Evolutionary conservation across 2,797 vertebrate species (phyloP), one percentile per base, ranked within the genome.

Genomic region (Hybognathus amarus): DNA sequence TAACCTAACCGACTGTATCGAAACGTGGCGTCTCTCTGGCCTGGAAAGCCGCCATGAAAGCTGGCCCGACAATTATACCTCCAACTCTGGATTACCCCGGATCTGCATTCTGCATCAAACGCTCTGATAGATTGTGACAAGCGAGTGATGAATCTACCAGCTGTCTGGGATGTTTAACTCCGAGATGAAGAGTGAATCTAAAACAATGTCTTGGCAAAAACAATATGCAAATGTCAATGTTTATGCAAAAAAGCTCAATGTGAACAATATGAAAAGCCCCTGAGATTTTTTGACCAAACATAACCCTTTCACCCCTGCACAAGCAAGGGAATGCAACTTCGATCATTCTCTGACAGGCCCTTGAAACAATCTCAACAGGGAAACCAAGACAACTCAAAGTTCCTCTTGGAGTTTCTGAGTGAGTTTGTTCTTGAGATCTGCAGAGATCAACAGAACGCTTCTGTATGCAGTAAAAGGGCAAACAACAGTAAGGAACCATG

Each of bases 81-180:
- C 77, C 20, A 2, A 33, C 13, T 22, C 52, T 47, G 40, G 68
- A 54, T 33, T 66, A 69, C 64, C 7, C 71, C 45, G 17, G 64
- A 47, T 82, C 85, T 83, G 88, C 50, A 27, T 70, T 85, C 63
- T 79, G 40, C 81, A 87, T 87, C 83, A 82, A 20, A 77, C 20
- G 4, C 47, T 70, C 30, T 75, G 79, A 89, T 85, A 83, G 82
- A 86, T 59, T 87, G 59, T 75, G 81, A 74, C 61, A 77, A 54
- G 82, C 75, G 64, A 66, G 56, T 85, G 81, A 87, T 84, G 85
- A 83, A 82, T 83, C 66, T 82, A 85, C 85, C 87, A 85, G 84
- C 82, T 75, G 80, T 33, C 24, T 63, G 47, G 8, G 33, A 38
- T 42, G 5, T 56, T 85, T 10, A 38, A 50, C 36, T 38, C 7